These are phyloP conservation scores for Spongia lamella DNA, from an alignment of 37 sponge, comb jelly and placozoan species.

Conservation along the genomic window DNA sequence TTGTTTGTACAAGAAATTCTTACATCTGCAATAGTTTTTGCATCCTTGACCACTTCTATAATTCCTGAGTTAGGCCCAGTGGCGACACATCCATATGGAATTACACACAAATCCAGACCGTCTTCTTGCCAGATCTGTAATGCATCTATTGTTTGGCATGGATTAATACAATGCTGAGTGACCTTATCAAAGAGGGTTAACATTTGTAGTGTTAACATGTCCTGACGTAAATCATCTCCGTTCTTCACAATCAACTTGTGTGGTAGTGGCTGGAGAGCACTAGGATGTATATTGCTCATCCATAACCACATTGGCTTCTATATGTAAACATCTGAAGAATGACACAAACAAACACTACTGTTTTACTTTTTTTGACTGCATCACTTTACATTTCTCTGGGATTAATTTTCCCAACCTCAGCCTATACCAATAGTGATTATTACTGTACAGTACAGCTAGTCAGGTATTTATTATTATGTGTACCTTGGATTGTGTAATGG, in stretches of 20 bases:
- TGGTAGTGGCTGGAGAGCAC: constrained; percentile 2
- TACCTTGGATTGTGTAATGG: too few relatives aligned
- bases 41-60: constrained; percentile 86
- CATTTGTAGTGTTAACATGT: constrained; percentile 71
- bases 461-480: too few relatives aligned
- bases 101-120: constrained; percentile 67
- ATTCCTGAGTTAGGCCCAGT: constrained; percentile 84
- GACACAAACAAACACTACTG: too few relatives aligned
- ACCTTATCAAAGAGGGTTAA: constrained; percentile 72
- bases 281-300: constrained; percentile 38
- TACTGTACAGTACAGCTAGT: too few relatives aligned
- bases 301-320: constrained; percentile 77
- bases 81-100: constrained; percentile 91
- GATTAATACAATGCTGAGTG: too few relatives aligned
- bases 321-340: too few relatives aligned
- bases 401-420: background rate
- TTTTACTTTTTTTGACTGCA: constrained; percentile 25
- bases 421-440: too few relatives aligned
- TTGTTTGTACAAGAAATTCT: background rate
- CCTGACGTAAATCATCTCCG: constrained; percentile 80
- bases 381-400: constrained; percentile 31
- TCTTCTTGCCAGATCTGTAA: too few relatives aligned
- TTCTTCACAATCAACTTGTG: constrained; percentile 56
- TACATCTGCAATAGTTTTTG: constrained; percentile 70
- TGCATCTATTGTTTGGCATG: too few relatives aligned